Conservation (phyloP, 2,113 vertebrate genomes). For the Rhea pennata region DNA sequence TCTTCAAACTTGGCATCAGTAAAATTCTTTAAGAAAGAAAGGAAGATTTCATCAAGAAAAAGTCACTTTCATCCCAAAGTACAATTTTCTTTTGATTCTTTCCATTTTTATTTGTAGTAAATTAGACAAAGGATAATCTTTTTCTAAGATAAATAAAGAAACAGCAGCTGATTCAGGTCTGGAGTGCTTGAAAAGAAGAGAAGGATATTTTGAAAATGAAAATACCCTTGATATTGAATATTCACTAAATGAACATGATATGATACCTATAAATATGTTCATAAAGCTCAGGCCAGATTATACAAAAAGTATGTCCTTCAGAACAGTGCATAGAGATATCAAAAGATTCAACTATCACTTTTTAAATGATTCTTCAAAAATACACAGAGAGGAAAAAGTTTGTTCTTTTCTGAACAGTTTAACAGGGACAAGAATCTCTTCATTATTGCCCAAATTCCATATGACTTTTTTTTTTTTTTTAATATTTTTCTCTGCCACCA, state of each 20-base stretch:
- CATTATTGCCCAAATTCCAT: neutral
- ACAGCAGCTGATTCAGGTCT: neutral
- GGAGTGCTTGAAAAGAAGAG: neutral
- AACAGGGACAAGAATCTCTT: neutral
- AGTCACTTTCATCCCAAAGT: conserved; percentile 43
- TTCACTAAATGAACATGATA: neutral
- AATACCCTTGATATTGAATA: neutral
- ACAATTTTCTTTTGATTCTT: neutral
- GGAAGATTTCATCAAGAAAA: conserved; percentile 42
- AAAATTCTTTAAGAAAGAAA: conserved; percentile 29
- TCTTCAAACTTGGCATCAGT: conserved; percentile 44
- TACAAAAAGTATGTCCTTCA: neutral
- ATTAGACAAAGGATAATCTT: neutral
- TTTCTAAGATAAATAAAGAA: neutral
- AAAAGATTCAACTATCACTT: neutral
- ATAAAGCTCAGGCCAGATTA: neutral
- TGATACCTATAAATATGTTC: neutral
- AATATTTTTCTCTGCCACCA: neutral
- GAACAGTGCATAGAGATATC: neutral
- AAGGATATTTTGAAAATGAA: neutral
- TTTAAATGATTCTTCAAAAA: neutral
- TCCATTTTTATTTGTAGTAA: conserved; percentile 4
- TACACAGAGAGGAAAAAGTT: neutral
- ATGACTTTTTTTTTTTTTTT: too few species aligned
- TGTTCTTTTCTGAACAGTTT: neutral